phyloP scores from a whole-genome alignment of 2,888 invertebrate species.

The Dryomyza anilis region DNA sequence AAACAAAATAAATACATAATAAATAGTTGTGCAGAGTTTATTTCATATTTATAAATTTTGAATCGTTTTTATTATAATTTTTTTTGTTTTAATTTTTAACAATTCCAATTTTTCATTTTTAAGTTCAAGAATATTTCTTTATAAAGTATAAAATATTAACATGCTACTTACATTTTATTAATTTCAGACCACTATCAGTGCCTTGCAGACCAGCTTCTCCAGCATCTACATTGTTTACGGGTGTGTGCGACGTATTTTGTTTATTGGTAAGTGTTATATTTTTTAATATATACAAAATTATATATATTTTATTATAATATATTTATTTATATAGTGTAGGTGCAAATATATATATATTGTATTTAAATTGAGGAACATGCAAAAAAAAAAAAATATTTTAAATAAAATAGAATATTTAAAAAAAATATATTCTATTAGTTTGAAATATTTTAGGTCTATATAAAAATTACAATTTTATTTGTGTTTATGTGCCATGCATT shows the following conservation, averaged over 20 bases:
- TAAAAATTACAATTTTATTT: neutral
- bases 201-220: slow-evolving; percentile 40
- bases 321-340: neutral
- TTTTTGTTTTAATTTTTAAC: neutral
- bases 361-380: slow-evolving; percentile 15
- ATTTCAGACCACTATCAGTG: slow-evolving; percentile 48
- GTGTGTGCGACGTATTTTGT: too few species aligned
- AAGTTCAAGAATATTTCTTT: neutral
- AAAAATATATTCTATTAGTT: neutral
- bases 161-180: slow-evolving; percentile 56
- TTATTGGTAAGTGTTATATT: slow-evolving; percentile 23
- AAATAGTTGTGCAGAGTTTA: neutral
- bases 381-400: neutral
- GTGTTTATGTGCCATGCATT: neutral
- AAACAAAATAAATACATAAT: neutral
- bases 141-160: neutral
- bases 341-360: slow-evolving; percentile 20
- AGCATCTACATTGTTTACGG: too few species aligned
- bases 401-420: neutral
- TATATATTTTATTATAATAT: slow-evolving; percentile 14
- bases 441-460: neutral
- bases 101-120: neutral
- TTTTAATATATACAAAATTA: slow-evolving; percentile 28
- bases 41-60: neutral
- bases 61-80: neutral